phyloP scores from a whole-genome alignment of 2,888 invertebrate species.

The Tachina grossa region DNA sequence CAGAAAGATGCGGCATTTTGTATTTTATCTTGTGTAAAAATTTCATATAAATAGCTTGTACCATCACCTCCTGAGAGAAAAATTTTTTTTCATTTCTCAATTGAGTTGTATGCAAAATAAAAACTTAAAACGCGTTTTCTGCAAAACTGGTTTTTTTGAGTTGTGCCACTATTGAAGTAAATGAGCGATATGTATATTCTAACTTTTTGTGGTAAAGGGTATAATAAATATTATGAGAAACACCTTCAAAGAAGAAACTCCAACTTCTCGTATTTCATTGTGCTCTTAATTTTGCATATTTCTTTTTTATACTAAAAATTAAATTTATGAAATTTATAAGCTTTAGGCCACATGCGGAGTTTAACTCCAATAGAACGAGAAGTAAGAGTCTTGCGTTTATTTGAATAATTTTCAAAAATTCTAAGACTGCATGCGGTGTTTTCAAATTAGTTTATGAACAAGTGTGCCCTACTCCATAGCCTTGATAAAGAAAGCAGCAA shows the following conservation, averaged over 20 bases:
- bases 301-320: constrained; percentile 36
- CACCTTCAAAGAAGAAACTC: background rate
- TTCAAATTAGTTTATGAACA: constrained; percentile 62
- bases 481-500: background rate
- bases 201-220: background rate
- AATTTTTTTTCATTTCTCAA: no score
- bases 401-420: constrained; percentile 26
- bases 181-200: no score
- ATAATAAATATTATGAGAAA: background rate
- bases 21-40: no score
- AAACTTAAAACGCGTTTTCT: no score
- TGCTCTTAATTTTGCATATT: constrained; percentile 43
- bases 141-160: no score
- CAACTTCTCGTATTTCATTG: constrained; percentile 50
- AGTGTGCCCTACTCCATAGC: background rate
- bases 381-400: constrained; percentile 15
- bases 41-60: no score
- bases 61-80: no score
- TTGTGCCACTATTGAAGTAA: no score
- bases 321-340: constrained; percentile 60
- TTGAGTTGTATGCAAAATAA: no score
- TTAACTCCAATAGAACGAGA: constrained; percentile 48
- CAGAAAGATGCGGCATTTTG: no score
- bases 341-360: constrained; percentile 64
- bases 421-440: constrained; percentile 67